phyloP scores from a whole-genome alignment of 2,888 invertebrate species.

The Lottia gigantea region DNA sequence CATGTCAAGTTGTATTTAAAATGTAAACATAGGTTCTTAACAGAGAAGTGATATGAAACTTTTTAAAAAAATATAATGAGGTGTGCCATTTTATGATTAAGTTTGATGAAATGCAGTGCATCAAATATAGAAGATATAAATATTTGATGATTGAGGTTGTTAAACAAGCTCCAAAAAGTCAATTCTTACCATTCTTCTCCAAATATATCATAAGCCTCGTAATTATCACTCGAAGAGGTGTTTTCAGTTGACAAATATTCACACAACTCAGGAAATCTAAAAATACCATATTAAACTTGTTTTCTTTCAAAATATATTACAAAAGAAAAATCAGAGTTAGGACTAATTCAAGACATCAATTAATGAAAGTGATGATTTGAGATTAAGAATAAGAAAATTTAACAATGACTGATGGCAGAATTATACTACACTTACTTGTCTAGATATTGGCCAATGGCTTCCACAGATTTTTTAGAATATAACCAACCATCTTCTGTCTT shows the following conservation, averaged over 20 bases:
- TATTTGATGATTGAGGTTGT: too few species aligned
- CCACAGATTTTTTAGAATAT: constrained; percentile 82
- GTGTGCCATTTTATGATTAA: too few species aligned
- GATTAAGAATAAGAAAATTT: background rate
- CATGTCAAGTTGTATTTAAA: background rate
- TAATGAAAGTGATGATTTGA: background rate
- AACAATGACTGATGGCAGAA: background rate
- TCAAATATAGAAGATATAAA: too few species aligned
- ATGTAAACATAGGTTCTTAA: too few species aligned
- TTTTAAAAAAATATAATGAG: too few species aligned
- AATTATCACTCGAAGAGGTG: constrained; percentile 47
- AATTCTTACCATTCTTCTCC: constrained; percentile 70
- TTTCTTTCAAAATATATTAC: background rate
- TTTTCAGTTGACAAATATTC: constrained; percentile 71
- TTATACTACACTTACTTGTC: constrained; percentile 63
- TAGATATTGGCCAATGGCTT: constrained; percentile 79
- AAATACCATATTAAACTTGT: constrained; percentile 8
- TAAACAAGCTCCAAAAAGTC: too few species aligned
- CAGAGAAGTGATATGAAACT: too few species aligned
- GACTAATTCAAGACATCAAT: background rate
- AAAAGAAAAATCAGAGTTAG: background rate
- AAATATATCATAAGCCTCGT: constrained; percentile 74
- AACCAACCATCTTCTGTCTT: constrained; percentile 77
- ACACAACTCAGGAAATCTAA: constrained; percentile 80
- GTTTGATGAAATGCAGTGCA: too few species aligned